phyloP scores from a whole-genome alignment of 2,113 vertebrate species.

The Synchiropus splendidus region DNA sequence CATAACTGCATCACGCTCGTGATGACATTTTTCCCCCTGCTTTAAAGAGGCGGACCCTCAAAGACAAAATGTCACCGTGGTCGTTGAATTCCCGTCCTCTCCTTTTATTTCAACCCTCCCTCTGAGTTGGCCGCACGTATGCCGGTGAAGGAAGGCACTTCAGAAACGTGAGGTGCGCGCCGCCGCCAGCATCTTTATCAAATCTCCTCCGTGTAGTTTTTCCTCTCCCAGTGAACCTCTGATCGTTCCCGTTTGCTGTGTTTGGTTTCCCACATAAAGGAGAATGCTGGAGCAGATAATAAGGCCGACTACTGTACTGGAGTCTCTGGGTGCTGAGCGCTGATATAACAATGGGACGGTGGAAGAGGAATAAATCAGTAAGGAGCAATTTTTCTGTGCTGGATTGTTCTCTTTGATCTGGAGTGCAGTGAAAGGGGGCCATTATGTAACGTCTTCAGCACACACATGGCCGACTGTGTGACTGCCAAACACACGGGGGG shows the following conservation, averaged over 20 bases:
- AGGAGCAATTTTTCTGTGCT: conserved; percentile 52
- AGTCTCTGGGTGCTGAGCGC: conserved; percentile 22
- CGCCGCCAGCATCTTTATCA: conserved; percentile 8
- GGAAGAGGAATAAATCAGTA: conserved; percentile 43
- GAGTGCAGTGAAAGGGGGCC: conserved; percentile 53
- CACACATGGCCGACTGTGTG: conserved; percentile 73
- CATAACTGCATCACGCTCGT: conserved; percentile 12
- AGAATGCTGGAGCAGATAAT: conserved; percentile 24
- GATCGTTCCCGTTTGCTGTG: conserved; percentile 36
- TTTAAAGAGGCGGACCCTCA: conserved; percentile 4
- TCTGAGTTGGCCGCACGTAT: background rate
- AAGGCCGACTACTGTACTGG: conserved; percentile 27
- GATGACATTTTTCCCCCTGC: background rate
- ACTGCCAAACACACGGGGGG: conserved; percentile 61
- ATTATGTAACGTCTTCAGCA: conserved; percentile 70
- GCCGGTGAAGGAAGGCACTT: conserved; percentile 8
- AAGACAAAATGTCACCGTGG: conserved; percentile 2
- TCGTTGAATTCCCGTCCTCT: conserved; percentile 1
- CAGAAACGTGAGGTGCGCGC: conserved; percentile 4
- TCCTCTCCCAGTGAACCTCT: conserved; percentile 24
- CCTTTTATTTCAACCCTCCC: conserved; percentile 1
- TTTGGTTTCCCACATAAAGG: conserved; percentile 44
- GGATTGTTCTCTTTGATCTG: conserved; percentile 64
- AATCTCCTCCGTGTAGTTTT: conserved; percentile 3
- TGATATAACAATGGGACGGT: conserved; percentile 44